Evolutionary conservation across 2,113 vertebrate species (phyloP).

Genomic region (Uria lomvia): DNA sequence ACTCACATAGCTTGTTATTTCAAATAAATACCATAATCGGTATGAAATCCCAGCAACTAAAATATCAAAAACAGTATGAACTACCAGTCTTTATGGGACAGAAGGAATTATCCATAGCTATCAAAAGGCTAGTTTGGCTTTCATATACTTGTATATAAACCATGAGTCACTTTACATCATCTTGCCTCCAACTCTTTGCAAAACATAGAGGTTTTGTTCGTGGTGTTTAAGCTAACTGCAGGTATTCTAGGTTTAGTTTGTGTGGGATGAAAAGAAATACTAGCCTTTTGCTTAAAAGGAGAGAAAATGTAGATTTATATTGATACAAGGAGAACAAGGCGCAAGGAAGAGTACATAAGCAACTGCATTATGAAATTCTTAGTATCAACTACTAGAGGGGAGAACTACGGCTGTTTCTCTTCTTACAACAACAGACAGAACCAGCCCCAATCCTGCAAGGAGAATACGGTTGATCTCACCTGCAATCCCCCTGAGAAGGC

Average conservation of each 20-base stretch:
- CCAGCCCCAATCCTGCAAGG: neutral
- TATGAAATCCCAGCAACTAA: constrained; percentile 4
- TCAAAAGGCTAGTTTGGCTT: constrained; percentile 43
- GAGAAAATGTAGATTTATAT: neutral
- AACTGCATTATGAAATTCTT: neutral
- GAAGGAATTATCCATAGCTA: constrained; percentile 45
- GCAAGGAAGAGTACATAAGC: neutral
- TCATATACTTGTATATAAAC: neutral
- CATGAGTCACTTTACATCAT: constrained; percentile 14
- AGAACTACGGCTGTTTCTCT: neutral
- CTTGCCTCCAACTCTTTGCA: neutral
- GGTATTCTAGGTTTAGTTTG: constrained; percentile 18
- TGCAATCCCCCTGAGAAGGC: neutral
- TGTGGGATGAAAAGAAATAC: constrained; percentile 20
- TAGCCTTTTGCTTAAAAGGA: neutral
- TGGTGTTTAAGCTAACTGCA: constrained; percentile 42
- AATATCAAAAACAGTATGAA: constrained; percentile 21
- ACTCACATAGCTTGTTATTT: constrained; percentile 39
- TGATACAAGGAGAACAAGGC: neutral
- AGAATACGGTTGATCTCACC: neutral
- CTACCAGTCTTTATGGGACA: constrained; percentile 1
- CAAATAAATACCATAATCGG: constrained; percentile 44
- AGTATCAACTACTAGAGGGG: neutral
- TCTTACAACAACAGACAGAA: neutral
- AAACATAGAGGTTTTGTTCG: constrained; percentile 11